Evolutionary conservation across 1,140 invertebrate species (phyloP).

Genomic region (Lanistes nyassanus): DNA sequence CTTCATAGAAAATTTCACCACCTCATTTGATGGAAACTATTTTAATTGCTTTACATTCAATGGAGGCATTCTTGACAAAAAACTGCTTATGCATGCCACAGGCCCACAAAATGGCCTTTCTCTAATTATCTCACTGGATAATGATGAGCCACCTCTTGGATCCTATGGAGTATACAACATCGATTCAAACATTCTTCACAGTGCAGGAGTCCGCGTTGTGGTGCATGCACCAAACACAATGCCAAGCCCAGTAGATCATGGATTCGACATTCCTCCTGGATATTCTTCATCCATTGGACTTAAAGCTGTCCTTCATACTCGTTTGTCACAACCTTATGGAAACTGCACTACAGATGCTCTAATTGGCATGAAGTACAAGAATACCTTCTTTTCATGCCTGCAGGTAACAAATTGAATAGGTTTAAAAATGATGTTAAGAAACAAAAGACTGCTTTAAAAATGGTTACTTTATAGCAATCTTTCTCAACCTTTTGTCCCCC

Average conservation of each 20-base stretch:
- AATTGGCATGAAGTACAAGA: conserved; percentile 41
- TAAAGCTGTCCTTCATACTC: conserved; percentile 52
- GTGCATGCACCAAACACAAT: conserved; percentile 65
- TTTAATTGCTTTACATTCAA: conserved; percentile 63
- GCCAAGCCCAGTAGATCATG: conserved; percentile 65
- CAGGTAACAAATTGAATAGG: conserved; percentile 49
- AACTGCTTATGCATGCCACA: conserved; percentile 56
- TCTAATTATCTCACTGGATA: conserved; percentile 57
- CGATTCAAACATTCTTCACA: conserved; percentile 56
- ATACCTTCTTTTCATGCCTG: conserved; percentile 60
- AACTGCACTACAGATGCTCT: conserved; percentile 55
- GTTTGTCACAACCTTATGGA: conserved; percentile 54
- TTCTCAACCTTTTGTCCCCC: too few species aligned
- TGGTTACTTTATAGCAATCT: too few species aligned
- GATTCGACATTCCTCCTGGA: conserved; percentile 61
- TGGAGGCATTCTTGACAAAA: conserved; percentile 39
- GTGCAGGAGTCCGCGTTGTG: conserved; percentile 64
- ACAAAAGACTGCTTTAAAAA: too few species aligned
- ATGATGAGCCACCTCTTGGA: conserved; percentile 55
- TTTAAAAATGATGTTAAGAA: too few species aligned
- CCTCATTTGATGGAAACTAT: conserved; percentile 61
- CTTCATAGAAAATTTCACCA: conserved; percentile 48
- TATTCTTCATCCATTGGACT: conserved; percentile 60
- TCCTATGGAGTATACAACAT: conserved; percentile 58
- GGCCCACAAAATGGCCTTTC: conserved; percentile 60